phyloP scores from a whole-genome alignment of 2,113 vertebrate genomes.

The Dipodomys stephensi region DNA sequence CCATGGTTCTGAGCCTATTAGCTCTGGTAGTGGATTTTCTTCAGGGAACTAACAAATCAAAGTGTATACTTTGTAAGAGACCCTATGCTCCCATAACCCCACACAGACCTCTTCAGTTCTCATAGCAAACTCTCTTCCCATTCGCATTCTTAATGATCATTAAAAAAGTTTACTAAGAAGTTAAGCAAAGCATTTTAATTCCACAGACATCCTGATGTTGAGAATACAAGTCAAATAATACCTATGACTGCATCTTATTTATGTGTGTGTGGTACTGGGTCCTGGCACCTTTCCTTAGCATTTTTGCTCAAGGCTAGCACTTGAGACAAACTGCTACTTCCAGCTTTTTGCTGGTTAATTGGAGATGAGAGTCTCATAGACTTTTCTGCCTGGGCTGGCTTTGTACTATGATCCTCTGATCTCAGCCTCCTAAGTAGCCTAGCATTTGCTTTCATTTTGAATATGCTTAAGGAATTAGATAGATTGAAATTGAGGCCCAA shows the following conservation, averaged over 20 bases:
- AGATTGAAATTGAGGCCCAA: too few species aligned
- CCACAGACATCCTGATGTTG: neutral
- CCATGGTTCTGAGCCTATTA: neutral
- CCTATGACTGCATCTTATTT: neutral
- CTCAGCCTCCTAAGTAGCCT: too few species aligned
- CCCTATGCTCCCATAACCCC: neutral
- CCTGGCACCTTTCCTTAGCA: too few species aligned
- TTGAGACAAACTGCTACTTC: too few species aligned
- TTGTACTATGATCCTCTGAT: too few species aligned
- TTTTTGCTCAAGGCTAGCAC: too few species aligned
- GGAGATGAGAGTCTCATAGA: too few species aligned
- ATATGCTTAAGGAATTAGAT: too few species aligned
- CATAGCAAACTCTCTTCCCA: neutral
- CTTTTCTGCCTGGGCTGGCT: too few species aligned
- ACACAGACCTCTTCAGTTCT: conserved; percentile 13
- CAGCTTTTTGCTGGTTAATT: too few species aligned
- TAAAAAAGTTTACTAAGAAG: neutral
- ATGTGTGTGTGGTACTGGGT: neutral
- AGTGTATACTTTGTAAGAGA: neutral
- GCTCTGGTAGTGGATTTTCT: conserved; percentile 44
- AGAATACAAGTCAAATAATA: neutral
- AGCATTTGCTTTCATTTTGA: too few species aligned
- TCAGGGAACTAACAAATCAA: conserved; percentile 49
- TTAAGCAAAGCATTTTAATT: conserved; percentile 3
- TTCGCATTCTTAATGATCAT: neutral